phyloP scores from a whole-genome alignment of 2,113 vertebrate genomes.

The Brachyhypopomus occidentalis region DNA sequence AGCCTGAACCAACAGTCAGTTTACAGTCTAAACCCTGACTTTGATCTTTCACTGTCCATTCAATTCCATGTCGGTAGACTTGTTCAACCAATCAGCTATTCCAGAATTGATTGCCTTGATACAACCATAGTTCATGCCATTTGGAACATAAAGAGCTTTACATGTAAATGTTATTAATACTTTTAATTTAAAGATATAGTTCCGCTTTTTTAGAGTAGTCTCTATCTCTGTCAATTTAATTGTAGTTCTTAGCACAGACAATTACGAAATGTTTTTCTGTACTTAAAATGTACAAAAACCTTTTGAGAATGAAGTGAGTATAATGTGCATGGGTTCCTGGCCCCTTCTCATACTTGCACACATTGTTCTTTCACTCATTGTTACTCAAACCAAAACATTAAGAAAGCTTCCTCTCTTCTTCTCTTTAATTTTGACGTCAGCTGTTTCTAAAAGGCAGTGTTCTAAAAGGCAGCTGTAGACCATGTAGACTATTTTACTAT shows the following conservation, averaged over 20 bases:
- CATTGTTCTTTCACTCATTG: conserved; percentile 16
- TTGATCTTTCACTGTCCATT: background rate
- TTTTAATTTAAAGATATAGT: too few species aligned
- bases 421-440: conserved; percentile 3
- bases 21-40: background rate
- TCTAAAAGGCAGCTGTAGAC: background rate
- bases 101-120: background rate
- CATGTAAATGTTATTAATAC: background rate
- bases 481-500: background rate
- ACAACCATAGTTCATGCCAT: background rate
- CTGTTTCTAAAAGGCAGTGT: background rate
- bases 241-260: too few species aligned
- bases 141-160: background rate
- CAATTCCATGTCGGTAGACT: background rate
- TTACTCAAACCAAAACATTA: background rate
- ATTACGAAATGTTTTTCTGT: too few species aligned
- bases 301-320: background rate
- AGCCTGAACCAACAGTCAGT: background rate
- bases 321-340: background rate
- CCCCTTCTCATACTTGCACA: background rate
- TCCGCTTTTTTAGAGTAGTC: too few species aligned
- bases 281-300: background rate
- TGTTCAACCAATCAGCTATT: background rate
- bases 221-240: too few species aligned
- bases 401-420: background rate